These are phyloP conservation scores for Andrena minutula DNA, from an alignment of 2,888 invertebrate genomes.

Conservation along the genomic window DNA sequence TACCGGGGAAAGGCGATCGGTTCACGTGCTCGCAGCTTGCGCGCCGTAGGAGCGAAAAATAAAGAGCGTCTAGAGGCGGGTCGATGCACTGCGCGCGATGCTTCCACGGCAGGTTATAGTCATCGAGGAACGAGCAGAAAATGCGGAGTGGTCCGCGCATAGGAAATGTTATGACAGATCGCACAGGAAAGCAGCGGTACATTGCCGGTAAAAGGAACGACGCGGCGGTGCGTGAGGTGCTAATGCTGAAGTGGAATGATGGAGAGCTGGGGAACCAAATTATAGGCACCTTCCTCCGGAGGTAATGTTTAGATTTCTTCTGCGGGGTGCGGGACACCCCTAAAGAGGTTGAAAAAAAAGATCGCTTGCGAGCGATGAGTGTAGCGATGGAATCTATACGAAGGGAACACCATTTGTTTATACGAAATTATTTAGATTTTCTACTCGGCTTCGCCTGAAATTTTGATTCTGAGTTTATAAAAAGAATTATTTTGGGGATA, in stretches of 20 bases:
- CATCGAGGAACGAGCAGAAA: not conserved
- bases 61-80: constrained; percentile 12
- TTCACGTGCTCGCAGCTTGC: constrained; percentile 5
- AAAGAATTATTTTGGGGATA: too few relatives aligned
- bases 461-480: too few relatives aligned
- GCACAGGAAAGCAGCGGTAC: constrained; percentile 21
- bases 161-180: constrained; percentile 17
- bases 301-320: too few relatives aligned
- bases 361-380: too few relatives aligned
- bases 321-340: too few relatives aligned
- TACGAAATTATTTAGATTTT: too few relatives aligned
- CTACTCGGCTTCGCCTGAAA: too few relatives aligned
- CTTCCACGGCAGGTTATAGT: not conserved
- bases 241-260: not conserved
- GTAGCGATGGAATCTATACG: too few relatives aligned
- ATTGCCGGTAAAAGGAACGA: not conserved
- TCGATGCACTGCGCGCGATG: constrained; percentile 23
- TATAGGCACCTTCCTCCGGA: not conserved
- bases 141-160: not conserved
- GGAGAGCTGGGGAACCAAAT: not conserved
- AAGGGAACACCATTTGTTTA: too few relatives aligned
- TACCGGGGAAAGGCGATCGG: constrained; percentile 11
- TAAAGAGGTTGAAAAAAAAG: too few relatives aligned
- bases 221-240: not conserved
- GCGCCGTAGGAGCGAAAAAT: not conserved